Evolutionary conservation across 2,888 invertebrate species (phyloP).

Genomic region (Saturnia japonica): DNA sequence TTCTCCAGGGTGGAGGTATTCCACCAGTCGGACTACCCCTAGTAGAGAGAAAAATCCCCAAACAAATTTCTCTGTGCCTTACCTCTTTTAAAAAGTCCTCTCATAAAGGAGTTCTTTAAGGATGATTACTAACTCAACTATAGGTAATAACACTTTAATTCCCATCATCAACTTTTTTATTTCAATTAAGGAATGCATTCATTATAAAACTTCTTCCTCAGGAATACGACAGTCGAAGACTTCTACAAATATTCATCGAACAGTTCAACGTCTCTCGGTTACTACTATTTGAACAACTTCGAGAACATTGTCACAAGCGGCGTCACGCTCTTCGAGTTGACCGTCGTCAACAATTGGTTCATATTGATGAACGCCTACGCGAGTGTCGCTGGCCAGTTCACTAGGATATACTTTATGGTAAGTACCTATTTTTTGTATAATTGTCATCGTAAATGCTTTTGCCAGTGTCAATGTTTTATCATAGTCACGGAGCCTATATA

Average conservation of each 20-base stretch:
- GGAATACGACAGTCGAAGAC: constrained; percentile 92
- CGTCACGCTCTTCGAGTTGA: constrained; percentile 93
- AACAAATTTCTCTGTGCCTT: no score
- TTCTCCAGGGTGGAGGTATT: no score
- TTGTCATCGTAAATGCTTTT: not conserved
- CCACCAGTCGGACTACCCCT: no score
- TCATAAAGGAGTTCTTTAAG: no score
- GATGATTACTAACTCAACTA: no score
- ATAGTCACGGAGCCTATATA: no score
- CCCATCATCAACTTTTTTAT: not conserved
- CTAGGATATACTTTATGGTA: constrained; percentile 92
- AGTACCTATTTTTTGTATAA: constrained; percentile 25
- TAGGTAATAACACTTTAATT: not conserved
- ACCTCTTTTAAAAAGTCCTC: no score
- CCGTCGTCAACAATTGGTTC: constrained; percentile 96
- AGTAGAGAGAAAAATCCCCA: no score
- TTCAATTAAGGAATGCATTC: not conserved
- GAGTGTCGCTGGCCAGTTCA: constrained; percentile 86
- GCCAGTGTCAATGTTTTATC: not conserved
- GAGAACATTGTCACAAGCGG: constrained; percentile 88
- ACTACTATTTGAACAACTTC: constrained; percentile 94
- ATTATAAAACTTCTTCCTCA: constrained; percentile 50
- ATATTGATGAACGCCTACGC: constrained; percentile 94
- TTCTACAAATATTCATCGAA: constrained; percentile 88
- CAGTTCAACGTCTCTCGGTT: constrained; percentile 87